Base-by-base conservation (phyloP, 2,888 invertebrate genomes). In the Carabus problematicus region DNA sequence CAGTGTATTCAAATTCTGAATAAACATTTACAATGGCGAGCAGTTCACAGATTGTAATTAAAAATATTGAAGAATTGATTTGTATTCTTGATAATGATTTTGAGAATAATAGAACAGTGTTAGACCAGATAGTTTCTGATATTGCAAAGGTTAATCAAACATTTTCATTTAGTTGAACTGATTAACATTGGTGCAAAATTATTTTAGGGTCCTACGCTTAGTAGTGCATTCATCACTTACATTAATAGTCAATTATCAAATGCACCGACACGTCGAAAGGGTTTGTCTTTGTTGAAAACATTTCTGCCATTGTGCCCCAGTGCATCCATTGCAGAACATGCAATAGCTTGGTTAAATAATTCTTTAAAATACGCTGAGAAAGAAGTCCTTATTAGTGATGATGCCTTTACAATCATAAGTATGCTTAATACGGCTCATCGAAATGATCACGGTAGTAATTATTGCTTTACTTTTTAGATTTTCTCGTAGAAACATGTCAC, bases 211-310 rank as follows among this genome's bases (percentile, higher is more conserved):
- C 47, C 66, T 54, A 59, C 64, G 18, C 61, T 63, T 64, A 49
- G 29, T 16, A 29, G 41, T n/a, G 47, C 52, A 11, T 71, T 70
- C 45, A 59, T 60, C 39, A 19, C 70, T 8, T 62, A 66, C 9
- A 61, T 71, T 56, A 72, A 72, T 62, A 70, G 61, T 16, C 61
- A 64, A 61, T 14, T 72, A 29, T 41, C 64, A 2, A 68, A 43
- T 29, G 3, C 67, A 3, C 19, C 9, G 6, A 62, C 63, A 9
- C 62, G 71, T 6, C 54, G 62, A 11, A 64, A 61, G 18, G 71
- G 71, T 41, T 64, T 72, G 41, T 19, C 40, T 9, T 54, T 70
- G 18, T 41, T 72, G 39, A 41, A 60, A n/a, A 43, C 40, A 19
- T 41, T 70, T 11, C 11, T 72, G 9, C 18, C 49, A 9, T 63